Evolutionary conservation across 2,888 invertebrate species (phyloP), one percentile per base, ranked within the genome.

Genomic region (Clivina fossor): DNA sequence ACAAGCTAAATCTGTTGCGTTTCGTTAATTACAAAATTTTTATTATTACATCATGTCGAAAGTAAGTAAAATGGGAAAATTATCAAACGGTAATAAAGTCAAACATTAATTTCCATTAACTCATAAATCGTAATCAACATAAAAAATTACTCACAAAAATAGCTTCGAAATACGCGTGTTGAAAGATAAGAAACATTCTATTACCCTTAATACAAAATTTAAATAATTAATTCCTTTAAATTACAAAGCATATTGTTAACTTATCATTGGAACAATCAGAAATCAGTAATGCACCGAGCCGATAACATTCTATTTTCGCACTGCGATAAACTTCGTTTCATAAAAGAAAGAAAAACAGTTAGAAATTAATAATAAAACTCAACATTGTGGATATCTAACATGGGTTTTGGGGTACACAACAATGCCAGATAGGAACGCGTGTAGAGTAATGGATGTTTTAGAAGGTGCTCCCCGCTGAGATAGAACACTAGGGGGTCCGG

Each of bases 311-410:
- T 24, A 22, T 20, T 24, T 41, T 47, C 20, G 32, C 32, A 46
- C 20, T 13, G 28, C 46, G 32, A 46, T 28, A 46, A 19, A 46
- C 22, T n/a, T n/a, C n/a, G n/a, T n/a, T n/a, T n/a, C n/a, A n/a
- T n/a, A n/a, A n/a, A n/a, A n/a, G 11, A 2, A 33, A 30, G 30
- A 50, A 41, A 53, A 53, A 53, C 26, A 18, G 43, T 11, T 24
- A 24, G 18, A 33, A 49, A 53, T 53, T 53, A 53, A 53, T 53
- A 53, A 53, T 18, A 51, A 19, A 51, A 19, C 15, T 22, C 43
- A 53, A 33, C 35, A 44, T 40, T 33, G 5, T 16, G 18, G 53
- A 43, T 53, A 51, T 35, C 13, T 48, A 18, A 38, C 38, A 18
- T 8, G 13, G n/a, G n/a, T n/a, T n/a, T n/a, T n/a, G n/a, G n/a